Conservation (phyloP, 2,797 vertebrate species). For the Rhynchonycteris naso region DNA sequence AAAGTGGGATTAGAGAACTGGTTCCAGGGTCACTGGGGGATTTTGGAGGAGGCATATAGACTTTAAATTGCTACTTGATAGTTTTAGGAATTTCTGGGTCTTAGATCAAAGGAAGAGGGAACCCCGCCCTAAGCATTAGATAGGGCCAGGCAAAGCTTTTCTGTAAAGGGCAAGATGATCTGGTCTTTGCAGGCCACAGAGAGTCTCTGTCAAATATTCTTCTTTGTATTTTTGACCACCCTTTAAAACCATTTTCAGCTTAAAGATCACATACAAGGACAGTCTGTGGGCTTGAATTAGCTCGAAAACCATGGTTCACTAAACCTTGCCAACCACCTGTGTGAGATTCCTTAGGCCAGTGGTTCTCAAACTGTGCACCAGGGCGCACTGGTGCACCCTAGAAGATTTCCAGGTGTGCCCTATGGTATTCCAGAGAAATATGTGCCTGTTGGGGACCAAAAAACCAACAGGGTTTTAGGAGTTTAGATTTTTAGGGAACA, state of each 20-base stretch:
- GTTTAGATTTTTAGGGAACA: too few species aligned
- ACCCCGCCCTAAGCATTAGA: not conserved
- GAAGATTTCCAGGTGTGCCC: too few species aligned
- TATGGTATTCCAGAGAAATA: too few species aligned
- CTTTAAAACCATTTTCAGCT: not conserved
- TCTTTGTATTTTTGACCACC: not conserved
- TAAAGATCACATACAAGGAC: not conserved
- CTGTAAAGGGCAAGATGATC: not conserved
- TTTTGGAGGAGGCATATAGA: not conserved
- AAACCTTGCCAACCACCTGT: not conserved
- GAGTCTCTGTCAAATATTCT: not conserved
- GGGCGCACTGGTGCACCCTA: too few species aligned
- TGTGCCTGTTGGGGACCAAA: too few species aligned
- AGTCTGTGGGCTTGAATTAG: not conserved
- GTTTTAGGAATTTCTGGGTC: not conserved
- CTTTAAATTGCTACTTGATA: not conserved
- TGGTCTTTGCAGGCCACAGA: not conserved
- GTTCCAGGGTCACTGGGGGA: rapidly evolving
- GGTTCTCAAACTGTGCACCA: too few species aligned
- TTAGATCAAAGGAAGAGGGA: not conserved
- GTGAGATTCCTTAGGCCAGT: not conserved
- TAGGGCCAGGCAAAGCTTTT: not conserved
- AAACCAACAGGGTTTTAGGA: too few species aligned
- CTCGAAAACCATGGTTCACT: not conserved
- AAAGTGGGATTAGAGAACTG: not conserved